A percentile compares a stretch with the other conserved stretches of the same genome.
phyloP scores from a whole-genome alignment of 2,113 vertebrate species.

The Coreoperca whiteheadi region DNA sequence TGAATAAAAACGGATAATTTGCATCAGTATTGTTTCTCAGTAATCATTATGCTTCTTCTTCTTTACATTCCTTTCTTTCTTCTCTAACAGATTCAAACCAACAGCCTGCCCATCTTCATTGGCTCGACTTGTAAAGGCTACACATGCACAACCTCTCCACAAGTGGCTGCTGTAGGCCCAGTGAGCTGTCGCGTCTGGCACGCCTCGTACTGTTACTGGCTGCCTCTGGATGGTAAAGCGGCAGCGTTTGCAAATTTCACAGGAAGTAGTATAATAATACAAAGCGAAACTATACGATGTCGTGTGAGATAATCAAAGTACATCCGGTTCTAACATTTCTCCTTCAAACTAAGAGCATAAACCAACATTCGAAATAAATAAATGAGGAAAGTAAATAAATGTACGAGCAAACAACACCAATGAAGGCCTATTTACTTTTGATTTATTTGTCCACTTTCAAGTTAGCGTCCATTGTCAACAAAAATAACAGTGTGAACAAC shows the following conservation, averaged over 20 bases:
- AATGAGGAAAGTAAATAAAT: background rate
- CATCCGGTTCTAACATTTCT: conserved; percentile 13
- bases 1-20: background rate
- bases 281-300: background rate
- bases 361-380: background rate
- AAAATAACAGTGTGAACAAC: background rate
- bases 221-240: conserved; percentile 37
- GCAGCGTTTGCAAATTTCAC: conserved; percentile 39
- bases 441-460: background rate
- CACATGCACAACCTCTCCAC: background rate
- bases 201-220: conserved; percentile 33
- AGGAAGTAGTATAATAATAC: conserved; percentile 44
- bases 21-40: background rate
- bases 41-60: background rate
- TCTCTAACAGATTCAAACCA: background rate
- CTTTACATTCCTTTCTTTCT: background rate
- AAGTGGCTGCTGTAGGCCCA: background rate
- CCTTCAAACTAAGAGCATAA: conserved; percentile 49
- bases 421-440: too few relatives aligned
- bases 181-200: background rate
- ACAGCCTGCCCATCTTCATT: too few relatives aligned
- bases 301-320: background rate
- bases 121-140: too few relatives aligned
- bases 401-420: background rate
- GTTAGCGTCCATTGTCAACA: background rate